Base-by-base conservation (phyloP, 2,113 vertebrate species). In the Garra rufa region DNA sequence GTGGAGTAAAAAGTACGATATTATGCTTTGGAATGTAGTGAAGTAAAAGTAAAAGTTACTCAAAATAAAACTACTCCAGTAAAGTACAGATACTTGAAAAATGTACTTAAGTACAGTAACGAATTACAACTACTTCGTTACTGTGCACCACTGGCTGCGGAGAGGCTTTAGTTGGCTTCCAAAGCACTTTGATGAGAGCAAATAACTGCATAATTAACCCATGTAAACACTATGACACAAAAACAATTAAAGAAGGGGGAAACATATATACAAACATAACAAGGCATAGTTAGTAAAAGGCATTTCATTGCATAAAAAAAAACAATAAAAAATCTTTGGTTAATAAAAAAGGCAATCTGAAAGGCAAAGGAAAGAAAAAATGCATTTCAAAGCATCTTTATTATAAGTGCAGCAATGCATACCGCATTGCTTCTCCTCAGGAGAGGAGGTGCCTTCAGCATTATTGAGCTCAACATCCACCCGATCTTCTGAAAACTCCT, bases 391-490 rank as follows among this genome's bases (percentile, higher is more conserved):
- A 48, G 24, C 71, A 75, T 50, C 70, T 73, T 73, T 73, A 30
- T 75, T 50, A 48, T 26, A 48, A 30, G 24, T 19, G 73, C 34
- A 15, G 44, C 73, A 30, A 69, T 87, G 61, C 87, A 11, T 93
- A 94, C 92, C 88, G 57, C 41, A 65, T 67, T 80, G 48, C 59
- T 77, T 84, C 61, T 86, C 76, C 75, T 86, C 61, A 73, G 52
- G 57, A 83, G 48, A 41, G 76, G 89, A 87, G 86, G 91, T 85
- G 92, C 94, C 94, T 94, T 95, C 93, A 89, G 91, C 91, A 10
- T 96, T 91, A 94, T 94, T 81, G 95, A 93, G 78, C 30, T 79
- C 88, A 21, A 14, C 87, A 75, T 74, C 30, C 2, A 57, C 48
- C 34, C 38, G 26, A 70, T 82, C 41, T 0, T 76, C 88, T 74